Evolutionary conservation across 2,888 invertebrate species (phyloP), one percentile per base, ranked within the genome.

Genomic region (Tenthredo notha): DNA sequence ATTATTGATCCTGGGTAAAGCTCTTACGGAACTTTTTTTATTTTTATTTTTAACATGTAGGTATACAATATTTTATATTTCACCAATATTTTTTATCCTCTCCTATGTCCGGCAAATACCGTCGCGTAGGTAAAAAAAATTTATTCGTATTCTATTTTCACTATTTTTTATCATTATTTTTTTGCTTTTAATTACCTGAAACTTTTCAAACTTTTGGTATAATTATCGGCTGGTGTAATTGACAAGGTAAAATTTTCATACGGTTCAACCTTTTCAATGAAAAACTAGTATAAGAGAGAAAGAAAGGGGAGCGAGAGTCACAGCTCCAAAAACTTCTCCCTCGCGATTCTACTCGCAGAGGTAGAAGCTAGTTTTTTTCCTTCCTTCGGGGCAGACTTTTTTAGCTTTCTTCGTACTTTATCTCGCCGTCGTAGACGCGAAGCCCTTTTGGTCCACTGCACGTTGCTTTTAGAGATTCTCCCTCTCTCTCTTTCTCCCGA

Each of bases 401-500:
- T 61, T 61, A 37, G 58, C 61, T 61, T 40, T 80, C 80, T 61
- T 80, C 80, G 40, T 80, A 80, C 61, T 80, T 80, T 61, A 80
- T 61, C 80, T 61, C 40, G 47, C 18, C 77, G 40, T 12, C 37
- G 40, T 21, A 80, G 61, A 61, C 80, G 80, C 37, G 80, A 40
- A 88, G 87, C 89, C 89, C 89, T 91, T 89, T 91, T 91, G 90
- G 90, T 92, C 90, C 91, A 91, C 88, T 90, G 92, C 92, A 90
- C 91, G 92, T 92, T 93, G 90, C 92, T 92, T 92, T 93, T 93
- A 92, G 90, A 89, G 91, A 92, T 92, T 91, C 85, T 87, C 87
- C 87, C 85, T 88, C 72, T n/a, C 7, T 37, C 33, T 37, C 18
- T 33, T 18, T 70, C 37, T 21, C 3, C 25, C 7, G 21, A 67